Evolutionary conservation across 2,888 invertebrate species (phyloP), one percentile per base, ranked within the genome.

Genomic region (Lithophane socia): DNA sequence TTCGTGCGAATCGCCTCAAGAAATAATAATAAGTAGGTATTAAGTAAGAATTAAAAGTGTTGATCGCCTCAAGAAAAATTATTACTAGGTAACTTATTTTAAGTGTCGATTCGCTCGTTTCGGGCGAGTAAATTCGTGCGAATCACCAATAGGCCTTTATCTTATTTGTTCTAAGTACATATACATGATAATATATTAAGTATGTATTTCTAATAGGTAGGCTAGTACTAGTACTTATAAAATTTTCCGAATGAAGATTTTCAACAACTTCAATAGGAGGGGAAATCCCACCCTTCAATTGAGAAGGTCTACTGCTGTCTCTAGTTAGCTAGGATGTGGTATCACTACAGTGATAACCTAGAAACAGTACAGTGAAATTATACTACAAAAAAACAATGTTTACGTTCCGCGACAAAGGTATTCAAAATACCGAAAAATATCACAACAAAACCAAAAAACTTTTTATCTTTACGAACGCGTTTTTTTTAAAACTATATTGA

Each of bases 341-440:
- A 5, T 37, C n/a, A n/a, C n/a, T n/a, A n/a, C n/a, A 52, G 21
- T 73, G 58, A 58, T 54, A 68, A 68, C 64, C 68, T 68, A 83
- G 54, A 83, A 54, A 69, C 60, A 60, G 80, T 65, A 42, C 83
- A 78, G 16, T 83, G 83, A 74, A 65, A 65, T 65, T 21, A 29
- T 47, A 68, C 71, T n/a, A 69, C 5, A 64, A 75, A 63, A 67
- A 79, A 63, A 63, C 58, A 49, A 71, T 72, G 21, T 77, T 67
- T 67, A 24, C 37, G n/a, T 42, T 54, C 5, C n/a, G 37, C 29
- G 16, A 52, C 21, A 9, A 21, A 52, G 21, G 52, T 21, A 42
- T 44, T 80, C 12, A 29, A 52, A 56, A 58, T 56, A 16, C 60
- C 68, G 7, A 21, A 18, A 74, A 52, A 8, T 29, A 52, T 61